phyloP scores from a whole-genome alignment of 2,113 vertebrate species.

The Gila orcuttii region DNA sequence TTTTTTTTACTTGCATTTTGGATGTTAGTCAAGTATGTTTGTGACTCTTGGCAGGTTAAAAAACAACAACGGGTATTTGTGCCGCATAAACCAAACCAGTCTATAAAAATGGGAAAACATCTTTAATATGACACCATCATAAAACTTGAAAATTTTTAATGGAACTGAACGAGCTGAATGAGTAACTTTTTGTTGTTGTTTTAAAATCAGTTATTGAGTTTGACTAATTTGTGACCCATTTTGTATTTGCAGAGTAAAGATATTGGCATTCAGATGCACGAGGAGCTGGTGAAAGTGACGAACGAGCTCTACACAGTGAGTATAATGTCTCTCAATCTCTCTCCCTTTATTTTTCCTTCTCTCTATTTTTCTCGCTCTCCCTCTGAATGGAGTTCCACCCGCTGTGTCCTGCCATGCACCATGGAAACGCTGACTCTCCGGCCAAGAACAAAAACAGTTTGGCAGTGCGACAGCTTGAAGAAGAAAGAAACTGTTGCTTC shows the following conservation, averaged over 20 bases:
- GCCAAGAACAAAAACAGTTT: constrained; percentile 31
- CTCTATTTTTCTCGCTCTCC: constrained; percentile 21
- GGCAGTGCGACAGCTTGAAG: neutral
- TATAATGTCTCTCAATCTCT: constrained; percentile 57
- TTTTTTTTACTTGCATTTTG: neutral
- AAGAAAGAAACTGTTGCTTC: constrained; percentile 23
- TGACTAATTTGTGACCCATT: neutral
- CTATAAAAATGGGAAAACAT: neutral
- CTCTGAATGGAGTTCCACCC: constrained; percentile 31
- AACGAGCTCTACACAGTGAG: constrained; percentile 98
- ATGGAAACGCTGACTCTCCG: constrained; percentile 49
- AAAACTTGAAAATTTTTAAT: too few relatives aligned
- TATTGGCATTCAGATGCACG: constrained; percentile 98
- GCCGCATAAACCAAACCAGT: neutral
- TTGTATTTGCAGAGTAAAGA: constrained; percentile 92
- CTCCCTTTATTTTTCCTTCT: constrained; percentile 18
- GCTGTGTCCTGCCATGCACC: constrained; percentile 38
- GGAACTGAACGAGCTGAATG: too few relatives aligned
- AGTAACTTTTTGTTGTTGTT: neutral
- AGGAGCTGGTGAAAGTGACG: constrained; percentile 97
- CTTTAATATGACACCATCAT: neutral
- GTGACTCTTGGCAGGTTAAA: neutral
- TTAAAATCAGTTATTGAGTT: neutral
- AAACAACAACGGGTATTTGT: neutral
- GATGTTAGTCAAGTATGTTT: neutral